Conservation (phyloP, 23 tunicate species). For the Pegea sp. region DNA sequence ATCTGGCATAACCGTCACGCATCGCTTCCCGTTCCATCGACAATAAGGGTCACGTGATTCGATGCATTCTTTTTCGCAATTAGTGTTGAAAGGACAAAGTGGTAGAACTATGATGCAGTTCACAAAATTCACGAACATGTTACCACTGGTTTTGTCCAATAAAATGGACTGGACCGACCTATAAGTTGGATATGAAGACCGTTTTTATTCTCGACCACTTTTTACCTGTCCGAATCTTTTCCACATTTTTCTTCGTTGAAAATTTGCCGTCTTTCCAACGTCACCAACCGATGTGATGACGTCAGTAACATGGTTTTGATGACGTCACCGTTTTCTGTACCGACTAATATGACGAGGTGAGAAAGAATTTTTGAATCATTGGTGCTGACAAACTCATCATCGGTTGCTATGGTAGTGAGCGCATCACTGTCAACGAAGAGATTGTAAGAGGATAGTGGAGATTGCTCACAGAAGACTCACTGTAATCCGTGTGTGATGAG, state of each 20-base stretch:
- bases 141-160: constrained; percentile 21
- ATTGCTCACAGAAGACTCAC: no score
- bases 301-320: constrained; percentile 11
- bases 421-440: constrained; percentile 12
- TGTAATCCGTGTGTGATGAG: no score
- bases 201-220: no score
- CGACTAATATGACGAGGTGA: constrained; percentile 30
- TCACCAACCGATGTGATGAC: background rate
- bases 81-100: constrained; percentile 18
- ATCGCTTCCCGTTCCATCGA: constrained; percentile 15
- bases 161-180: constrained; percentile 13
- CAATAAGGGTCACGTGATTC: constrained; percentile 37
- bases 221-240: constrained; percentile 3
- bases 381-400: no score
- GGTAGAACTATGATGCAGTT: constrained; percentile 31
- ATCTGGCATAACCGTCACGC: constrained; percentile 23
- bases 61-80: constrained; percentile 13
- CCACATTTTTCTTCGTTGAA: constrained; percentile 36
- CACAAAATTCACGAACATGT: constrained; percentile 18
- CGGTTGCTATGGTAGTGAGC: constrained; percentile 28
- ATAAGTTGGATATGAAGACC: background rate
- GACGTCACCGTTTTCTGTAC: constrained; percentile 41
- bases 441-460: no score
- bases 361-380: constrained; percentile 13
- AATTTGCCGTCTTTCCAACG: constrained; percentile 23